Conservation (phyloP, 2,113 vertebrate species). For the Syngnathoides biaculeatus region DNA sequence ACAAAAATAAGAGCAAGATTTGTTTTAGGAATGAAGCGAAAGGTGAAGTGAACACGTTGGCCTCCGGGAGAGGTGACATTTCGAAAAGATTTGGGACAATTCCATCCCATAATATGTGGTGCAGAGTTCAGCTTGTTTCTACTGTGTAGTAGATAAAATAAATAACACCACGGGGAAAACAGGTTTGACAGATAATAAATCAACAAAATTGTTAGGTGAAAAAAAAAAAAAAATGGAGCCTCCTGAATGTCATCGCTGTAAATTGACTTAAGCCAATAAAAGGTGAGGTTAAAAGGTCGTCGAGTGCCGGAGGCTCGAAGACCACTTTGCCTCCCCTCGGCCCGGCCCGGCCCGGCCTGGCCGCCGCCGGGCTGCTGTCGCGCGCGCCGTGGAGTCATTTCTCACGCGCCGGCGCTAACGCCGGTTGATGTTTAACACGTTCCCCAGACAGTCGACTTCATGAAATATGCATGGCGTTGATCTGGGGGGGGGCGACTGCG, state of each 20-base stretch:
- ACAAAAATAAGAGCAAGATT: background rate
- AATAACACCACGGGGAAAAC: constrained; percentile 3
- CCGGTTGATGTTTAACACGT: constrained; percentile 60
- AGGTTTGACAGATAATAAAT: constrained; percentile 19
- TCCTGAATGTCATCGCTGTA: constrained; percentile 23
- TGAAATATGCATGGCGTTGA: constrained; percentile 65
- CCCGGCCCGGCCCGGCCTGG: constrained; percentile 24
- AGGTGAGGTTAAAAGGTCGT: constrained; percentile 22
- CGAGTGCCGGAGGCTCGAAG: constrained; percentile 22
- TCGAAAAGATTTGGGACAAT: background rate
- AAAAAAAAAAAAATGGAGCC: constrained; percentile 12
- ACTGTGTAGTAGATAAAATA: background rate
- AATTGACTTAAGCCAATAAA: constrained; percentile 35
- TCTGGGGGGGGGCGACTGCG: constrained; percentile 43
- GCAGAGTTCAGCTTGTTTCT: constrained; percentile 9
- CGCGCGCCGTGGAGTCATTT: constrained; percentile 49
- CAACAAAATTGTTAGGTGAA: constrained; percentile 13
- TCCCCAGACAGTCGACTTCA: constrained; percentile 56
- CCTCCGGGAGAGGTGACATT: background rate
- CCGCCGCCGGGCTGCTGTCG: constrained; percentile 47
- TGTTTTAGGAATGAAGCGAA: background rate
- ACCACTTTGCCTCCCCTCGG: constrained; percentile 6
- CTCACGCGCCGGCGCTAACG: constrained; percentile 53
- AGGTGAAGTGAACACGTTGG: background rate
- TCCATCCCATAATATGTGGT: background rate